These are phyloP conservation scores for Tyrophagus putrescentiae DNA, from an alignment of 1,140 invertebrate species.

Conservation along the genomic window DNA sequence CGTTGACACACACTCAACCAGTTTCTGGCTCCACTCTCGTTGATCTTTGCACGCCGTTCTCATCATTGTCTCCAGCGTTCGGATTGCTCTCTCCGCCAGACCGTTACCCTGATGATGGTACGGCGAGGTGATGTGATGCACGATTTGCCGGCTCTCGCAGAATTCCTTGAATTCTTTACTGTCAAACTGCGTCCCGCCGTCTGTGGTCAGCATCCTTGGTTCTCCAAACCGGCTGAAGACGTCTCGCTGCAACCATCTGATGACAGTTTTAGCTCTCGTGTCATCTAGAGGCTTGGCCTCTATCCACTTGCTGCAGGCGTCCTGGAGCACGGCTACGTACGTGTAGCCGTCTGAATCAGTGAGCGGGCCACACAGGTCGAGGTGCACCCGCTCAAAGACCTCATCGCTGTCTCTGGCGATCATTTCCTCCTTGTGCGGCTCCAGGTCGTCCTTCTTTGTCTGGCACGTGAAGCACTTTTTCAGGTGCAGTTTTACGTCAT, in stretches of 20 bases:
- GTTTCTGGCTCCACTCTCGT: too few relatives aligned
- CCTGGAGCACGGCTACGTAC: not conserved
- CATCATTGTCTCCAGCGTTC: not conserved
- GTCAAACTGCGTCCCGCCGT: slow-evolving; percentile 4
- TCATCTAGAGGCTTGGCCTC: not conserved
- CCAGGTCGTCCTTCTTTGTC: not conserved
- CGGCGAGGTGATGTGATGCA: not conserved
- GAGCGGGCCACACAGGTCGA: not conserved
- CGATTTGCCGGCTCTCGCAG: not conserved
- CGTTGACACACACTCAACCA: too few relatives aligned
- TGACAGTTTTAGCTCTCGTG: not conserved
- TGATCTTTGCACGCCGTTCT: too few relatives aligned
- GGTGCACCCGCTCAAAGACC: not conserved
- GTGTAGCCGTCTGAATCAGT: not conserved
- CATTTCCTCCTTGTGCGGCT: not conserved
- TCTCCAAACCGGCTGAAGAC: not conserved
- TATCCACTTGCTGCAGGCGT: not conserved
- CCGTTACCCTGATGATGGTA: not conserved
- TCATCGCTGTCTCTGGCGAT: not conserved
- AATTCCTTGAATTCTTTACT: not conserved
- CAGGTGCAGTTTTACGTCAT: not conserved
- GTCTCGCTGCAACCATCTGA: not conserved
- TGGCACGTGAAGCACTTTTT: not conserved
- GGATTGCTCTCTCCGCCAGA: not conserved
- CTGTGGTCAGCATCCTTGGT: not conserved